Base-by-base conservation (phyloP, 2,888 invertebrate species). In the Ophion costatus region DNA sequence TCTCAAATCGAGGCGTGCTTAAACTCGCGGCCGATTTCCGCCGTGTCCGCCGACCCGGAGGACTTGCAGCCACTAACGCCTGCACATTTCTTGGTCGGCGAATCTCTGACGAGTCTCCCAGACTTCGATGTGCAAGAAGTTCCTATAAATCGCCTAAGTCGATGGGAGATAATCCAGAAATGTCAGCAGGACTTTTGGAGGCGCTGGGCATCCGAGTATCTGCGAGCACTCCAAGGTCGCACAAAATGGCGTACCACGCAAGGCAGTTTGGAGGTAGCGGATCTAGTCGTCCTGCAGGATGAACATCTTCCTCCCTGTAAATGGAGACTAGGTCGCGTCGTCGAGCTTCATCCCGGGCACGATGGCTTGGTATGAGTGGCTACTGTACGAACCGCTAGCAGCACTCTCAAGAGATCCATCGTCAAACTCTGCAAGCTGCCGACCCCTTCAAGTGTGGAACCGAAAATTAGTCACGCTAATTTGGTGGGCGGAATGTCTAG, bases 31-130 rank as follows among this genome's bases (percentile, higher is more conserved):
- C 90, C 90, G 1, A 22, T 91, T 0, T 80, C 85, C n/a, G 87
- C 89, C 9, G 20, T 90, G 10, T 89, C 90, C 0, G 42, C 82
- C 7, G 89, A 91, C 84, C 88, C 24, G n/a, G 6, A 6, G 22
- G 42, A 14, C n/a, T 17, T 5, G 5, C 63, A 56, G 66, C 20
- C 89, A 24, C 83, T 91, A 0, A 91, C 90, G 0, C 91, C 91
- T 17, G 90, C 89, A 4, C 92, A 92, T 77, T 91, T 92, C 70
- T 81, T 93, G 0, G 89, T 91, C 61, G 91, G 90, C 7, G 80
- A 80, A 57, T 75, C 89, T 1, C 66, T 91, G 0, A 89, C 76
- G 0, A 64, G 86, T 0, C 17, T 90, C 2, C 88, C 90, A 1
- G 89, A 92, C 56, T 86, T 85, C 0, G 84, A 90, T 20, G 7